Conservation (phyloP, 2,113 vertebrate species). For the Eubucco bourcierii region DNA sequence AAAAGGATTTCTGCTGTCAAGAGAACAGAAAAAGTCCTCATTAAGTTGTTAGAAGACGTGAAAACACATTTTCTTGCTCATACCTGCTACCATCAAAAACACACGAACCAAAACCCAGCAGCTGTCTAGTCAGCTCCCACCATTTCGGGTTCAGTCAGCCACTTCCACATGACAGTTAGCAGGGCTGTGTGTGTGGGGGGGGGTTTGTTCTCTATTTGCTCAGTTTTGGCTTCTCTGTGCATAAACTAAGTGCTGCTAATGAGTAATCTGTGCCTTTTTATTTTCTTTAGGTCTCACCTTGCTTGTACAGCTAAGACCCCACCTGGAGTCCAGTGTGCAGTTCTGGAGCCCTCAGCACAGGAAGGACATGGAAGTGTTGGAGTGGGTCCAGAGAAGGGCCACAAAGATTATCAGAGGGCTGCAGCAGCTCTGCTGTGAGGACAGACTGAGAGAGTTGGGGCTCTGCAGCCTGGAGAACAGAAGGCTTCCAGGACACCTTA, state of each 20-base stretch:
- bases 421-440: too few relatives aligned
- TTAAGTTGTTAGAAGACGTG: neutral
- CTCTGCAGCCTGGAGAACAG: too few relatives aligned
- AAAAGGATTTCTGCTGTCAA: neutral
- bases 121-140: neutral
- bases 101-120: neutral
- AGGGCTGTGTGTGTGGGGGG: too few relatives aligned
- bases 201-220: neutral
- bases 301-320: conserved; percentile 7
- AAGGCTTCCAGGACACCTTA: too few relatives aligned
- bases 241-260: neutral
- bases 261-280: neutral
- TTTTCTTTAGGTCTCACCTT: neutral
- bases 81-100: neutral
- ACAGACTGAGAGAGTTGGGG: too few relatives aligned
- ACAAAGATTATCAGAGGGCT: too few relatives aligned
- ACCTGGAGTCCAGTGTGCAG: too few relatives aligned
- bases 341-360: too few relatives aligned
- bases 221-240: neutral
- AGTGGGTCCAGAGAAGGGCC: too few relatives aligned
- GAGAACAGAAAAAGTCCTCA: neutral
- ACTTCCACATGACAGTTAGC: neutral
- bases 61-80: neutral
- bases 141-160: neutral
- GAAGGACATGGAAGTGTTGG: too few relatives aligned